These are phyloP conservation scores for Formica exsecta DNA, from an alignment of 1,140 invertebrate genomes.

Conservation along the genomic window DNA sequence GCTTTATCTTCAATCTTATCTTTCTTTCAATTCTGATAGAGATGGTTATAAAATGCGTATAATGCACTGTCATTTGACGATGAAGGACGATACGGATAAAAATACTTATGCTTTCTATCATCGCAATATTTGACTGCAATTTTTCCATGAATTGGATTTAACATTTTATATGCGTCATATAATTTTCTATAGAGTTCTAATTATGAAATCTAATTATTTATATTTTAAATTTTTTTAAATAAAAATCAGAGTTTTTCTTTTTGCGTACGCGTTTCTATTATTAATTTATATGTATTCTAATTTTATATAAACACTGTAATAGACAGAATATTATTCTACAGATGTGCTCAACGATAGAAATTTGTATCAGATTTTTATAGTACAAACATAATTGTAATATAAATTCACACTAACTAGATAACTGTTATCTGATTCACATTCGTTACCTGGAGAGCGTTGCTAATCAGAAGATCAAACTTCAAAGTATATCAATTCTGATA, in stretches of 20 bases:
- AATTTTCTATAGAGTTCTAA: neutral
- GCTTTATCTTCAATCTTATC: slow-evolving; percentile 75
- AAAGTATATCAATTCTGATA: slow-evolving; percentile 57
- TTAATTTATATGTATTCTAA: neutral
- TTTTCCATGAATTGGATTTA: slow-evolving; percentile 22
- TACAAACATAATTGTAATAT: slow-evolving; percentile 37
- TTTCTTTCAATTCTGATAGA: slow-evolving; percentile 67
- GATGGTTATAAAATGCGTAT: slow-evolving; percentile 55
- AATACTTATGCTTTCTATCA: slow-evolving; percentile 33
- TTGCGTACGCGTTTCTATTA: neutral
- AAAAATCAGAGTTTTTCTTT: neutral
- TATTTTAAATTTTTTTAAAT: slow-evolving; percentile 1
- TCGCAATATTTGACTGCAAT: slow-evolving; percentile 52
- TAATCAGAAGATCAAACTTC: slow-evolving; percentile 69
- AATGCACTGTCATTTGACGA: slow-evolving; percentile 59
- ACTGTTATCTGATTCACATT: slow-evolving; percentile 65
- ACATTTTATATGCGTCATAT: neutral
- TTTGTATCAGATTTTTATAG: neutral
- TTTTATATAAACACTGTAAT: neutral
- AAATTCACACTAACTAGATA: slow-evolving; percentile 64
- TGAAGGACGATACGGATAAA: slow-evolving; percentile 62
- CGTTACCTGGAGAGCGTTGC: slow-evolving; percentile 46
- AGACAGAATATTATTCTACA: neutral
- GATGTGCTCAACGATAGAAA: neutral
- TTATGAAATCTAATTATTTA: neutral